Percentiles rank a stretch among this genome's conserved stretches.
Evolutionary conservation across 2,888 invertebrate species (phyloP).

Genomic region (Mellilla xanthometata): DNA sequence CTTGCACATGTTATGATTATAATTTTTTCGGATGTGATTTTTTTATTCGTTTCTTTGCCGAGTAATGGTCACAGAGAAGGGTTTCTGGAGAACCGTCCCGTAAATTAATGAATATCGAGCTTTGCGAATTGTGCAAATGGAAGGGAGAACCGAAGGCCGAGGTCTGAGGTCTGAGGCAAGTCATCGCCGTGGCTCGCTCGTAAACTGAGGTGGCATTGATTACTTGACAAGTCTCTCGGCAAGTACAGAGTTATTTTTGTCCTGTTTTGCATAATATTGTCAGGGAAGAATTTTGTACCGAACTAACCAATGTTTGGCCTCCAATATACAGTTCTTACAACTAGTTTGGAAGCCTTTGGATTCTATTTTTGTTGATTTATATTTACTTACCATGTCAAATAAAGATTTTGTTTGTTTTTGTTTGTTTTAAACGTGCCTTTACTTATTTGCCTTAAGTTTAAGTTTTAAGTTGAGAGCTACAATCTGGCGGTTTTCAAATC

Average conservation of each 20-base stretch:
- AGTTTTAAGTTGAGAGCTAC: no score
- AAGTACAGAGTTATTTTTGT: not conserved
- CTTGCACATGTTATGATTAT: constrained; percentile 18
- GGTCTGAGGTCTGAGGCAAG: constrained; percentile 32
- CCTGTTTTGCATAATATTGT: no score
- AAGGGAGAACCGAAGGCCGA: constrained; percentile 29
- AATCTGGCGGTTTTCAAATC: no score
- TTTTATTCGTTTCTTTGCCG: constrained; percentile 42
- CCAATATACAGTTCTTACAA: no score
- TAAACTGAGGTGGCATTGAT: constrained; percentile 45
- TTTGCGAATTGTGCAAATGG: constrained; percentile 52
- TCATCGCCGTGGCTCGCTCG: constrained; percentile 46
- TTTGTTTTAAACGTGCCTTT: not conserved
- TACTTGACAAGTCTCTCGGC: constrained; percentile 15
- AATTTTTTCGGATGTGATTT: constrained; percentile 36
- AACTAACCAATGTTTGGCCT: no score
- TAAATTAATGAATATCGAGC: constrained; percentile 67
- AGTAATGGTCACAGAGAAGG: constrained; percentile 48
- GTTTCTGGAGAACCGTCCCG: constrained; percentile 61
- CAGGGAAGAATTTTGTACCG: no score
- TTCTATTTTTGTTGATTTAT: no score
- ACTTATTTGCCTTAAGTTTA: no score
- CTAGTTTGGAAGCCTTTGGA: not conserved
- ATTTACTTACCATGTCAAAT: no score
- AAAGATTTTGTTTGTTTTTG: no score